A percentile compares a stretch with the other conserved stretches of the same genome.
These are phyloP conservation scores for Drosophila falleni DNA, from an alignment of 2,888 invertebrate species.

Conservation along the genomic window DNA sequence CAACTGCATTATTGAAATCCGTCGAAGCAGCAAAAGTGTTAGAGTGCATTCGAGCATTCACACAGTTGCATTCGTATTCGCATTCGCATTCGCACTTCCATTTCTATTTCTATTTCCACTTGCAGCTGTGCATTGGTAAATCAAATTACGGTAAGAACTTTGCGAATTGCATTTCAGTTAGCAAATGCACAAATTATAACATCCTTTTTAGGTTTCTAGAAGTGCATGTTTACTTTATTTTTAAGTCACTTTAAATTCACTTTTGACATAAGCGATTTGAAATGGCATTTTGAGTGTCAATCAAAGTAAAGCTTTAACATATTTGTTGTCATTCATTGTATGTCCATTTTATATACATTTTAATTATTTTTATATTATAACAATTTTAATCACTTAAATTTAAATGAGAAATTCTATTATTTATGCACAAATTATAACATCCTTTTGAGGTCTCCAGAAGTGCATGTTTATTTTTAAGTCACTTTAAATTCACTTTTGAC, in stretches of 20 bases:
- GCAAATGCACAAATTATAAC: constrained; percentile 32
- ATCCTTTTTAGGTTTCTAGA: constrained; percentile 17
- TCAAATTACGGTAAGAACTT: constrained; percentile 32
- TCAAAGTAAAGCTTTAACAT: constrained; percentile 31
- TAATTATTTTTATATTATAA: background rate
- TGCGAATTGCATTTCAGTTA: constrained; percentile 42
- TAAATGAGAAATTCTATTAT: background rate
- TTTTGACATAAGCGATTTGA: constrained; percentile 14
- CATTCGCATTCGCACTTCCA: too few relatives aligned
- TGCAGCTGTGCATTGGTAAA: constrained; percentile 24
- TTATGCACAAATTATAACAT: constrained; percentile 28
- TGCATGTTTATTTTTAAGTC: constrained; percentile 5
- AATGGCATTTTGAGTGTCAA: constrained; percentile 61
- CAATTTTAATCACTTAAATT: constrained; percentile 1
- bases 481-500: constrained; percentile 14
- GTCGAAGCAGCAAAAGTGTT: constrained; percentile 70
- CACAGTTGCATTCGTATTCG: constrained; percentile 22
- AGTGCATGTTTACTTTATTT: constrained; percentile 1
- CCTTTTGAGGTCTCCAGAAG: constrained; percentile 12
- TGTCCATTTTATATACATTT: background rate
- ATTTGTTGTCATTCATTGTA: constrained; percentile 5
- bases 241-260: constrained; percentile 13
- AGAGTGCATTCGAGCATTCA: constrained; percentile 66
- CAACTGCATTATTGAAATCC: constrained; percentile 73
- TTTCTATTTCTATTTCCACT: constrained; percentile 3